Evolutionary conservation across 2,888 invertebrate genomes (phyloP), one percentile per base, ranked within the genome.

Genomic region (Patella caerulea): DNA sequence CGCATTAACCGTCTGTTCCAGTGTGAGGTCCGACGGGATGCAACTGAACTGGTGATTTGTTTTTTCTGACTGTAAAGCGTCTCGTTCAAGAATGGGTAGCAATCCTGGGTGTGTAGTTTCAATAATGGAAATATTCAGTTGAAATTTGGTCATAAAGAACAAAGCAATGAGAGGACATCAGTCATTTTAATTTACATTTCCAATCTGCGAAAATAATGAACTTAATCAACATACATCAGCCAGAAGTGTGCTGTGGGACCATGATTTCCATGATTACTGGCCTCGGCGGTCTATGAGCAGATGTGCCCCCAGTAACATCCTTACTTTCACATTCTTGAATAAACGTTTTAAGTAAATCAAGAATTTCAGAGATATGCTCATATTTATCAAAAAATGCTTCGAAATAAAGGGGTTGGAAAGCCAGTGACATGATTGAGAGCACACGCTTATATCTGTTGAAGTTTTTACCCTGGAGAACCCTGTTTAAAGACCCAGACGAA

Each of bases 361-460:
- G 11, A 83, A 56, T 3, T 14, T 56, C 7, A 56, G 14, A 14
- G 14, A 2, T 56, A 14, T 3, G 15, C 17, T 56, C 56, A 15
- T 55, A 55, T 11, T 11, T 14, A 14, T 55, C 55, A 14, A 56
- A 75, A 65, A 81, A 84, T 19, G n/a, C 34, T 24, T 74, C 54
- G 29, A 81, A 81, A 70, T 84, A 82, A 15, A 82, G 79, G 17
- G 34, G 69, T 59, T 73, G 73, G 45, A 84, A 76, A 34, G 83
- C 79, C n/a, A 72, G 73, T 3, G 74, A 77, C 4, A 84, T 56
- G 3, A 84, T 14, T 52, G 79, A 79, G 71, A 82, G 83, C 3
- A 84, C 52, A 14, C 82, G 56, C 73, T 83, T 84, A 59, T 83
- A 82, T 12, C 82, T 65, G 45, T 83, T 84, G 52, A 76, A 83